Base-by-base conservation (phyloP, 2,888 invertebrate species). In the Noctua pronuba region DNA sequence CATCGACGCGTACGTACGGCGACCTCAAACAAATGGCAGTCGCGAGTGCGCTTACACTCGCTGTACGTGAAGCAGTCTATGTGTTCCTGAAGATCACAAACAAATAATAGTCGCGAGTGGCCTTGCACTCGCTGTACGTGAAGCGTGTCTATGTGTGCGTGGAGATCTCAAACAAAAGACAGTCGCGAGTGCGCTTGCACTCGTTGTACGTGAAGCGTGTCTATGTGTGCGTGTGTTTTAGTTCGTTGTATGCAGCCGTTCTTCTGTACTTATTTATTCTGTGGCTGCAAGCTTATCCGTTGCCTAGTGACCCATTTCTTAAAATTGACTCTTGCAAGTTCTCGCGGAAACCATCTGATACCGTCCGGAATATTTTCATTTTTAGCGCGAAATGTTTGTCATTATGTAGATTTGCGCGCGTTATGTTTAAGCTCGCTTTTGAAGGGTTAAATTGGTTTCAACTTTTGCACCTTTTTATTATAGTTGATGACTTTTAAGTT, bases 271-370 rank as follows among this genome's bases (percentile, higher is more conserved):
- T 28, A 35, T 21, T 24, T 71, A 21, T 8, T 69, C 46, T 24
- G 5, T 73, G 44, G 18, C 24, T 24, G 35, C 60, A 35, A 52
- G 86, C 72, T 83, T 75, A 84, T 82, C 83, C 74, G 64, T 70
- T 75, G 75, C 84, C 83, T 65, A 67, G 83, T 84, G 84, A 84
- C 86, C 86, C 79, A 84, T 86, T 83, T 84, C 62, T 77, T 52
- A 49, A 86, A 84, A 84, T 84, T 84, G 83, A 82, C 84, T 86
- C 86, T 84, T 83, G 68, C 55, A 83, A 82, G 72, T 73, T 66
- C 60, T 67, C 58, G 62, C 44, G 60, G 66, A 72, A 79, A 82
- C 62, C 74, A 69, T 72, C 83, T 86, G 83, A 77, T 74, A 82
- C 41, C 24, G 68, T 21, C 62, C 6, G 21, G 71, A 64, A 66